These are phyloP conservation scores for Virgularia gustaviana DNA, from an alignment of 92 coral and sea anemone genomes.

Conservation along the genomic window DNA sequence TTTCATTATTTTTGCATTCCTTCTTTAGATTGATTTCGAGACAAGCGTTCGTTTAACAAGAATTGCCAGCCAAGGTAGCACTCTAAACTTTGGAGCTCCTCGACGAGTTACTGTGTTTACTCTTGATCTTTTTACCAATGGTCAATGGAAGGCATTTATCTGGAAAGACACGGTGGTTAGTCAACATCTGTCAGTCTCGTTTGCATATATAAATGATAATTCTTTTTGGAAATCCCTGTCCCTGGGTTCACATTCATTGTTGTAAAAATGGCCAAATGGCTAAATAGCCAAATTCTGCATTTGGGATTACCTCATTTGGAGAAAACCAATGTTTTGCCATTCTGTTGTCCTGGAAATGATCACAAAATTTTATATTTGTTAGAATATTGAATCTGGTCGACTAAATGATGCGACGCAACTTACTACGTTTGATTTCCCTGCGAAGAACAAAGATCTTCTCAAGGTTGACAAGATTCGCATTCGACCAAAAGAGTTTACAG, in stretches of 20 bases:
- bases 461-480: background rate
- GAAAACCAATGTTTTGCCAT: too few relatives aligned
- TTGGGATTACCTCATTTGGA: too few relatives aligned
- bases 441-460: background rate
- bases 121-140: background rate
- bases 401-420: background rate
- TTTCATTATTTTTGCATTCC: background rate
- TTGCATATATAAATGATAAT: too few relatives aligned
- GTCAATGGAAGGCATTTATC: constrained; percentile 1
- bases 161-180: too few relatives aligned
- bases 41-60: constrained; percentile 3
- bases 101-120: constrained; percentile 12
- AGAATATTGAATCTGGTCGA: constrained; percentile 19
- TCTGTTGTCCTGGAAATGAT: background rate
- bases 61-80: constrained; percentile 20
- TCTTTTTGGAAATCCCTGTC: too few relatives aligned
- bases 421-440: background rate
- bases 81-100: constrained; percentile 1
- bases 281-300: too few relatives aligned
- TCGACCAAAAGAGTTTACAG: background rate
- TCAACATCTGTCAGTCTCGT: too few relatives aligned
- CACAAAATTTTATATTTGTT: background rate
- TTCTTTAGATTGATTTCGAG: constrained; percentile 5
- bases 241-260: too few relatives aligned
- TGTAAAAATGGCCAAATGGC: too few relatives aligned